Conservation (phyloP, 2,113 vertebrate species). For the Tychaedon coryphoeus region DNA sequence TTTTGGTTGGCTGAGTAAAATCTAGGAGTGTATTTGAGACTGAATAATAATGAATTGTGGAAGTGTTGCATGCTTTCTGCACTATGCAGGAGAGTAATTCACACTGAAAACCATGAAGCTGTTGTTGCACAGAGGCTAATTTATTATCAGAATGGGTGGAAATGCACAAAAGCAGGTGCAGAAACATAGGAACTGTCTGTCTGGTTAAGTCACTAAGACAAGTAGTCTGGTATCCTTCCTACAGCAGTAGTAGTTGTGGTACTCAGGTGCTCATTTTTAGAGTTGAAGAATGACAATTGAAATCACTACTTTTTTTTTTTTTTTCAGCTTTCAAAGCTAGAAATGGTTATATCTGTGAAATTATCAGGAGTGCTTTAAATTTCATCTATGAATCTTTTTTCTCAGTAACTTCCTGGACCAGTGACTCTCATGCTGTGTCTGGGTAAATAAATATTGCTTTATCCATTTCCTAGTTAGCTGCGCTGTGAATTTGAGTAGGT, state of each 20-base stretch:
- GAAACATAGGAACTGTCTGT: not conserved
- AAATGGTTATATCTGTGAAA: not conserved
- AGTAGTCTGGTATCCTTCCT: not conserved
- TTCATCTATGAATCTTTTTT: not conserved
- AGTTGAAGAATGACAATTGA: not conserved
- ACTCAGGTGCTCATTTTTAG: not conserved
- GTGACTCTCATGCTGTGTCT: not conserved
- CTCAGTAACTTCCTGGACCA: slow-evolving; percentile 3
- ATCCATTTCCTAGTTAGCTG: slow-evolving; percentile 5
- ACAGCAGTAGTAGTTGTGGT: not conserved
- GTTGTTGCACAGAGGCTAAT: not conserved
- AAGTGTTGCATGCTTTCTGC: not conserved
- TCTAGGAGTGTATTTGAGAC: not conserved
- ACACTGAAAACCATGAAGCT: not conserved
- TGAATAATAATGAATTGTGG: not conserved
- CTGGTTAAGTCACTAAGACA: not conserved
- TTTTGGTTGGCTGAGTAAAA: not conserved
- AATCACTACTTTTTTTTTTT: not conserved
- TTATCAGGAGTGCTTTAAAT: not conserved
- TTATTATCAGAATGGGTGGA: not conserved
- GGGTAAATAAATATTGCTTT: slow-evolving; percentile 51
- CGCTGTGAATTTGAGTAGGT: slow-evolving; percentile 8
- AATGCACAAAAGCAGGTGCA: not conserved
- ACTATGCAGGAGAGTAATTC: not conserved
- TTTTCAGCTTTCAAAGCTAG: not conserved